Percentiles rank a stretch among this genome's conserved stretches.
phyloP scores from a whole-genome alignment of 2,888 invertebrate genomes.

The Scaptomyza polygonia region DNA sequence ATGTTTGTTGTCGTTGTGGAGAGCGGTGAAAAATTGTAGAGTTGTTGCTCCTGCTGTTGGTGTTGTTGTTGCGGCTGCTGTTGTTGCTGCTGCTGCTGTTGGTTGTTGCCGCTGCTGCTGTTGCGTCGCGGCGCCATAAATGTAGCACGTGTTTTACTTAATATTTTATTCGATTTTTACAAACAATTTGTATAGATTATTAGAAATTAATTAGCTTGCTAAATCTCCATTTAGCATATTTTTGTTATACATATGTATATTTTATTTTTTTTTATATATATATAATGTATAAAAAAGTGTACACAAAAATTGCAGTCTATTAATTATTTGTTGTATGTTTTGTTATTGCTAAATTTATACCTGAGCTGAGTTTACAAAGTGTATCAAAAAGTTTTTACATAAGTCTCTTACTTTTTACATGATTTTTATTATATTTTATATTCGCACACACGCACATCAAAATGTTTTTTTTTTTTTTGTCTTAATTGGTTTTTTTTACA shows the following conservation, averaged over 20 bases:
- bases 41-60: slow-evolving; percentile 47
- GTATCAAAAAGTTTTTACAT: slow-evolving; percentile 66
- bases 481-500: slow-evolving; percentile 29
- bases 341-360: slow-evolving; percentile 55
- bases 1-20: slow-evolving; percentile 48
- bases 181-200: slow-evolving; percentile 3
- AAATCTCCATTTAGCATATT: slow-evolving; percentile 22
- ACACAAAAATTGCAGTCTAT: slow-evolving; percentile 64
- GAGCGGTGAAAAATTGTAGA: slow-evolving; percentile 33
- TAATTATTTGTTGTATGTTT: slow-evolving; percentile 17
- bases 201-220: not conserved
- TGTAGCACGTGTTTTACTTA: slow-evolving; percentile 46
- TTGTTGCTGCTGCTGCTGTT: slow-evolving; percentile 81
- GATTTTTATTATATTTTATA: slow-evolving; percentile 29
- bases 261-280: slow-evolving; percentile 7
- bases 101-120: slow-evolving; percentile 76
- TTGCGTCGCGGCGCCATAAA: slow-evolving; percentile 86
- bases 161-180: slow-evolving; percentile 5
- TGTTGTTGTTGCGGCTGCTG: slow-evolving; percentile 39
- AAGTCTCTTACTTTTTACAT: slow-evolving; percentile 30
- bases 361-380: slow-evolving; percentile 72
- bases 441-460: slow-evolving; percentile 45
- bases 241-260: not conserved
- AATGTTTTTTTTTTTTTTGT: slow-evolving; percentile 20
- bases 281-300: slow-evolving; percentile 50